phyloP scores from a whole-genome alignment of 2,888 invertebrate genomes.

The Spisula subtruncata region DNA sequence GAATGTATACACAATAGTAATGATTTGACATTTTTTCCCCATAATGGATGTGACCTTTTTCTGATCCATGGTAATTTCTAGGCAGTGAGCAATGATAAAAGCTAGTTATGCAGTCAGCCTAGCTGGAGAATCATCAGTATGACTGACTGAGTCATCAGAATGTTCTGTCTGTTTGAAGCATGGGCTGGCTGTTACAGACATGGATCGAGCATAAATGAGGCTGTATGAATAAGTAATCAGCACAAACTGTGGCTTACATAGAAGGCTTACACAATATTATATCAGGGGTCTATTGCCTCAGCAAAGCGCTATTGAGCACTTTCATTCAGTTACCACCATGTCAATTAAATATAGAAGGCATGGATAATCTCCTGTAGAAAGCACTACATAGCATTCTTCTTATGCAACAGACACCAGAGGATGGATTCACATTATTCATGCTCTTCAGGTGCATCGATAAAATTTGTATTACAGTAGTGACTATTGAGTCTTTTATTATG shows the following conservation, averaged over 20 bases:
- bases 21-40: background rate
- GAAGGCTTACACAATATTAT: background rate
- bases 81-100: background rate
- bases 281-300: too few relatives aligned
- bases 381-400: too few relatives aligned
- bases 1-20: background rate
- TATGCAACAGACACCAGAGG: too few relatives aligned
- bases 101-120: background rate
- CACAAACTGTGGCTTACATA: constrained; percentile 8
- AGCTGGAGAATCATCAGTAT: constrained; percentile 5
- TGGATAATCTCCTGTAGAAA: too few relatives aligned
- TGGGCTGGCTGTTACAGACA: background rate
- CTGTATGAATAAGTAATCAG: constrained; percentile 15
- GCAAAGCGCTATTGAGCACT: too few relatives aligned
- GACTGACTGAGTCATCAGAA: constrained; percentile 1
- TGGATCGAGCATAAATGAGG: background rate
- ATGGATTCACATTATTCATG: background rate
- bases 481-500: background rate
- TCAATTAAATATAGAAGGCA: too few relatives aligned
- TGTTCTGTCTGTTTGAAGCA: background rate
- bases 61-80: background rate
- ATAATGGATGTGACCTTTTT: constrained; percentile 8
- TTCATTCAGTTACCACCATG: too few relatives aligned
- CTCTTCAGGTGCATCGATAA: background rate
- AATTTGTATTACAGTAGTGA: background rate